Base-by-base conservation (phyloP, 1,140 invertebrate species). In the Drosophila nigrodunni region DNA sequence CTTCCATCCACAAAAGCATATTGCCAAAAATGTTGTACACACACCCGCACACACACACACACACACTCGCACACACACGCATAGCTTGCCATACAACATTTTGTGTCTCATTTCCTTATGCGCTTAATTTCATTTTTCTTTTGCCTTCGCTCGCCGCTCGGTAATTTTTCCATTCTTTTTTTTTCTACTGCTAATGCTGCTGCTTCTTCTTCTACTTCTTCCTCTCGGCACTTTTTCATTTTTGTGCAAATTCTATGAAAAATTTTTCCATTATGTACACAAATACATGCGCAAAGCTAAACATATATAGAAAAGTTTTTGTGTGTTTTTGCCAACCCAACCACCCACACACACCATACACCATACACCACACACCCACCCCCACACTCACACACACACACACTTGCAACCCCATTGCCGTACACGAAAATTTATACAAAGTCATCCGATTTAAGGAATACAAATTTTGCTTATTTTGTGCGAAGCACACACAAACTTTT, bases 171-270 rank as follows among this genome's bases (percentile, higher is more conserved):
- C 25, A 3, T 30, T 30, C 3, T 30, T 30, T 30, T 30, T 30
- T 30, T 6, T 6, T 30, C 25, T 30, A 0, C 25, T 6, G 25
- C 25, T 30, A 2, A 2, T 30, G 25, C 25, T 30, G 25, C 25
- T 30, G 25, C 25, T 65, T 65, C 67, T 78, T 75, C 50, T 66
- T 11, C 50, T 65, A 35, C 74, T 60, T 64, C 57, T 65, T 74
- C 41, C 67, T 60, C 61, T 72, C 57, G 70, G 80, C 78, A 86
- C 86, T 88, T 91, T 90, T 90, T 91, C 78, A 90, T 90, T 91
- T 91, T 92, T 92, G 81, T 91, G 83, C 90, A 92, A 92, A 92
- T 92, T 92, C 90, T 92, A 90, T 92, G 90, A 92, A 92, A 92
- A 92, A 89, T 90, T 92, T 89, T 90, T 91, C 90, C 87, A 92